phyloP scores from a whole-genome alignment of 2,797 vertebrate species.

The Hybognathus amarus region DNA sequence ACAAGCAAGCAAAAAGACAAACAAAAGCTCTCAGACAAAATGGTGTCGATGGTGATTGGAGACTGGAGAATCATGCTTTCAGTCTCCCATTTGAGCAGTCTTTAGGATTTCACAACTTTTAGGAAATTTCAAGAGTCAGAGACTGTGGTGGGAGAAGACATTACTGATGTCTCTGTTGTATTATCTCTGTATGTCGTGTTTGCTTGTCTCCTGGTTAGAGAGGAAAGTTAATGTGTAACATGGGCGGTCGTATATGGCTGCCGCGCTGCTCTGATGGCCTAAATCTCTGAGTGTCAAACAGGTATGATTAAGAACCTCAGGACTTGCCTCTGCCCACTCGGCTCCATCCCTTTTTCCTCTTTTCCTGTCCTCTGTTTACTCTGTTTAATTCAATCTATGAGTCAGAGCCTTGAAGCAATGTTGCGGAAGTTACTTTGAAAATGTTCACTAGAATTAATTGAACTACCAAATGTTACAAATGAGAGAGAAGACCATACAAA shows the following conservation, averaged over 20 bases:
- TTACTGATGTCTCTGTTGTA: slow-evolving; percentile 43
- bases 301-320: slow-evolving; percentile 83
- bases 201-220: slow-evolving; percentile 42
- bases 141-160: slow-evolving; percentile 41
- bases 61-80: slow-evolving; percentile 60
- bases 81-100: slow-evolving; percentile 17
- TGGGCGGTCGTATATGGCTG: slow-evolving; percentile 76
- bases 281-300: slow-evolving; percentile 83
- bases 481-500: background rate
- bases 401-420: slow-evolving; percentile 66
- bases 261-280: slow-evolving; percentile 74
- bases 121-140: slow-evolving; percentile 1
- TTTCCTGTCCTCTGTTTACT: slow-evolving; percentile 70
- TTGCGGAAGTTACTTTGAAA: slow-evolving; percentile 23
- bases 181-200: slow-evolving; percentile 47
- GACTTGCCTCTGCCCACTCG: slow-evolving; percentile 73
- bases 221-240: slow-evolving; percentile 81
- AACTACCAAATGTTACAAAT: background rate
- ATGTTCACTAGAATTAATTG: background rate
- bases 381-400: slow-evolving; percentile 76
- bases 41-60: slow-evolving; percentile 64
- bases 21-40: slow-evolving; percentile 70
- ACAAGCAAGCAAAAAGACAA: slow-evolving; percentile 59
- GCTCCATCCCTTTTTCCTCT: slow-evolving; percentile 61
- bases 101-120: slow-evolving; percentile 4